These are phyloP conservation scores for Gopherus evgoodei DNA, from an alignment of 2,113 vertebrate species.

Conservation along the genomic window DNA sequence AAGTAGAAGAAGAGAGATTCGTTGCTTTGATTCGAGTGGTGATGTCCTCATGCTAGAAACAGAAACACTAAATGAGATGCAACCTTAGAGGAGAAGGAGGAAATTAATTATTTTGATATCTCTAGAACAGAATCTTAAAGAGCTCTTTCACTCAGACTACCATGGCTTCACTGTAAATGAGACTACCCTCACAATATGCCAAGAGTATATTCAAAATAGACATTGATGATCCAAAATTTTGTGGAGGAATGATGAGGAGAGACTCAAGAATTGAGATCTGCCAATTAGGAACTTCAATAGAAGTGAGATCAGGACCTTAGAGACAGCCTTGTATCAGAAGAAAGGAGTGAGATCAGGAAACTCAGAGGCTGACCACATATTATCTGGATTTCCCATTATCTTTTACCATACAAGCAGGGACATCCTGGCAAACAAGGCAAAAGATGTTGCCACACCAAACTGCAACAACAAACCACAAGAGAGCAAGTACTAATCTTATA, in stretches of 20 bases:
- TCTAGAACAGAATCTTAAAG: not conserved
- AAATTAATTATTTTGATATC: not conserved
- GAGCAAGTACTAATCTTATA: not conserved
- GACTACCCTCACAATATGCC: not conserved
- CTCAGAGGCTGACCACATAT: not conserved
- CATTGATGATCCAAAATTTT: not conserved
- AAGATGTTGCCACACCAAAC: fast-evolving
- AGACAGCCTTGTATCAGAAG: not conserved
- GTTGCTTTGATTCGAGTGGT: not conserved
- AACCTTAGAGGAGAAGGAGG: not conserved
- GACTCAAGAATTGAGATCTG: not conserved
- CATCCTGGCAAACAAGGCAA: not conserved
- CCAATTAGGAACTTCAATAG: not conserved
- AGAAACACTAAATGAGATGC: not conserved
- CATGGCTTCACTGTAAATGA: not conserved
- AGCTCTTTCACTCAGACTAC: not conserved
- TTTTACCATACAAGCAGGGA: not conserved
- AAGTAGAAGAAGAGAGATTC: not conserved
- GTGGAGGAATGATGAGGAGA: not conserved
- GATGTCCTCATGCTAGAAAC: not conserved
- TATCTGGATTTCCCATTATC: not conserved
- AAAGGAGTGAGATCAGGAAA: not conserved
- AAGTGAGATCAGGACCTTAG: not conserved
- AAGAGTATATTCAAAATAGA: not conserved
- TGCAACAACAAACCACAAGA: not conserved